Evolutionary conservation across 2,113 vertebrate genomes (phyloP).

Genomic region (Prionailurus viverrinus): DNA sequence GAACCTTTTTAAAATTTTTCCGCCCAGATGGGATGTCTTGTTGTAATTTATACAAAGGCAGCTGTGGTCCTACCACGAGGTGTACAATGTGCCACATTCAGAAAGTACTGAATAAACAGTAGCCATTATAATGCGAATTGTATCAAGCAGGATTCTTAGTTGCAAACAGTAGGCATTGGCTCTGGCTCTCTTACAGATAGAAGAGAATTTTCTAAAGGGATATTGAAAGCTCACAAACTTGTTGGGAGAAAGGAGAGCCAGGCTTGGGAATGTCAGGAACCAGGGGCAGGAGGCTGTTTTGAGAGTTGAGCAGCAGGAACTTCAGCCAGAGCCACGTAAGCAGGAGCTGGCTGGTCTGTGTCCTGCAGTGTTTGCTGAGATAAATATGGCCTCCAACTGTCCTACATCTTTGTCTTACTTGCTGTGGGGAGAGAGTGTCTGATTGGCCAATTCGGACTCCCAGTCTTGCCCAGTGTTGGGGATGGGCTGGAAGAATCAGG

Average conservation of each 20-base stretch:
- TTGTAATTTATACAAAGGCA: background rate
- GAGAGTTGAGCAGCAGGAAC: background rate
- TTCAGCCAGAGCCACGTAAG: background rate
- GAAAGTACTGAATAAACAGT: background rate
- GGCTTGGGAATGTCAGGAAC: background rate
- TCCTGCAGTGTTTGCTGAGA: background rate
- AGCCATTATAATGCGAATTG: background rate
- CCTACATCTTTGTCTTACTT: background rate
- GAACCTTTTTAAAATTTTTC: background rate
- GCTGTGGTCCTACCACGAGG: background rate
- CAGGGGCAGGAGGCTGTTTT: background rate
- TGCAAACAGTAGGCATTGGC: slow-evolving; percentile 2
- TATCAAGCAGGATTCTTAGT: background rate
- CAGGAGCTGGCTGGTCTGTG: background rate
- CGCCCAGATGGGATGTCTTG: background rate
- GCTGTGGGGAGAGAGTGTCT: background rate
- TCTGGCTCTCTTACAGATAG: background rate
- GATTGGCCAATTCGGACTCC: background rate
- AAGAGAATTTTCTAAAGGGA: background rate
- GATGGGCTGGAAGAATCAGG: background rate
- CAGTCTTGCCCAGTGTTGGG: background rate
- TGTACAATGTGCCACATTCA: background rate
- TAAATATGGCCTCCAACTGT: background rate
- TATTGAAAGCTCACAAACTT: background rate
- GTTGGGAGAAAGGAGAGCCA: background rate